phyloP scores from a whole-genome alignment of 2,888 invertebrate genomes.

The Ceraclea dissimilis region DNA sequence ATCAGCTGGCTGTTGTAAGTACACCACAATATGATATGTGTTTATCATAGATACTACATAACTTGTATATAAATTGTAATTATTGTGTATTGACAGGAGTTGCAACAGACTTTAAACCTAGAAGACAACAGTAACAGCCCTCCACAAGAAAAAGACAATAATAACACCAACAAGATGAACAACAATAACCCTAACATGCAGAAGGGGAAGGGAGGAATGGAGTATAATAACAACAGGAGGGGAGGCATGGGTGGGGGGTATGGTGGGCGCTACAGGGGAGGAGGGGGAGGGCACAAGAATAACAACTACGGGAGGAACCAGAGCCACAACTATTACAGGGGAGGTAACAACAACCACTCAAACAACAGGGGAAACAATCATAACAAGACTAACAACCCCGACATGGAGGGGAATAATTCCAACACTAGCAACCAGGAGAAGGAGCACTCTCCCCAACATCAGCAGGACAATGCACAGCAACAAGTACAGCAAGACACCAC shows the following conservation, averaged over 20 bases:
- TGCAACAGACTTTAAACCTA: slow-evolving; percentile 18
- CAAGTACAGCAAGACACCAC: background rate
- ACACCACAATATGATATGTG: no score
- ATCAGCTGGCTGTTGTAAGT: slow-evolving; percentile 22
- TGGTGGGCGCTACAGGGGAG: slow-evolving; percentile 12
- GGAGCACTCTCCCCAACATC: slow-evolving; percentile 2
- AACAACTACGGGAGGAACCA: background rate
- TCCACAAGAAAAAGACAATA: slow-evolving; percentile 13
- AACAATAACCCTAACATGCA: background rate
- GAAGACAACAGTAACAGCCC: slow-evolving; percentile 11
- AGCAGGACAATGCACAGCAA: background rate
- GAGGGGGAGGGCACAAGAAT: slow-evolving; percentile 3
- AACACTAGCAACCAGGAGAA: slow-evolving; percentile 10
- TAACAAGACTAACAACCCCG: slow-evolving; percentile 8
- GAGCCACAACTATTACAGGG: background rate
- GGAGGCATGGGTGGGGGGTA: slow-evolving; percentile 6
- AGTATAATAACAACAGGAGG: background rate
- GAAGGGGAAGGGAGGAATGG: background rate
- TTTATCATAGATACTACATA: background rate
- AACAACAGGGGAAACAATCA: slow-evolving; percentile 5
- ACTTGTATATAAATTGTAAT: no score
- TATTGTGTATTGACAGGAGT: slow-evolving; percentile 16
- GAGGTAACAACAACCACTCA: background rate
- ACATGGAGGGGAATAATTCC: background rate
- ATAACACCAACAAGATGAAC: background rate